phyloP scores from a whole-genome alignment of 2,113 vertebrate genomes.

The Cyrtonyx montezumae region DNA sequence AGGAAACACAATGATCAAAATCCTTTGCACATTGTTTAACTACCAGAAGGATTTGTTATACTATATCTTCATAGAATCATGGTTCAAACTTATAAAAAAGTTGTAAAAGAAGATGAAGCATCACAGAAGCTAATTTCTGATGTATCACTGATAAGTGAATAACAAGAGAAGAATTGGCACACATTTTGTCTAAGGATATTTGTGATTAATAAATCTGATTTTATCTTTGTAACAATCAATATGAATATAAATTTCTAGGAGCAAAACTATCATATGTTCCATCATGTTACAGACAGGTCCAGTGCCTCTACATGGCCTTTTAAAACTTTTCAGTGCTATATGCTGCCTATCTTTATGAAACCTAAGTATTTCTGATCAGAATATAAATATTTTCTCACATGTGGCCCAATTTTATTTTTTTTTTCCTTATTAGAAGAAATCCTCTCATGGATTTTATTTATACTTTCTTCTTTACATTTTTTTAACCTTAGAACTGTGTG shows the following conservation, averaged over 20 bases:
- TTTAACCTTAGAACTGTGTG: background rate
- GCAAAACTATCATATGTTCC: background rate
- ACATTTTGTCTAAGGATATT: background rate
- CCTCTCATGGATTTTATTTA: background rate
- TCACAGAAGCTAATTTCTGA: background rate
- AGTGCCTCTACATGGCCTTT: background rate
- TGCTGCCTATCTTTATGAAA: background rate
- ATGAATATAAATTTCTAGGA: background rate
- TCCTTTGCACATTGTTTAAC: background rate
- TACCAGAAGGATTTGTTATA: background rate
- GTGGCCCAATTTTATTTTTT: background rate
- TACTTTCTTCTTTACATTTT: background rate
- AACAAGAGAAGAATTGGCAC: background rate
- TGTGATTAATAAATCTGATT: slow-evolving; percentile 25
- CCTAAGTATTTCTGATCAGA: background rate
- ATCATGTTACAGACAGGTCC: background rate
- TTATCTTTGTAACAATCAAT: slow-evolving; percentile 13
- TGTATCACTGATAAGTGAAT: background rate
- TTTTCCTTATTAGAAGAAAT: background rate
- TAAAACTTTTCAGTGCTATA: background rate
- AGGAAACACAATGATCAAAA: background rate
- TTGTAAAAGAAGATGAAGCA: background rate
- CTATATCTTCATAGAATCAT: background rate
- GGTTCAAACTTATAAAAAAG: background rate
- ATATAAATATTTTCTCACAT: background rate